Conservation (phyloP, 2,113 vertebrate species). For the Dromas ardeola region DNA sequence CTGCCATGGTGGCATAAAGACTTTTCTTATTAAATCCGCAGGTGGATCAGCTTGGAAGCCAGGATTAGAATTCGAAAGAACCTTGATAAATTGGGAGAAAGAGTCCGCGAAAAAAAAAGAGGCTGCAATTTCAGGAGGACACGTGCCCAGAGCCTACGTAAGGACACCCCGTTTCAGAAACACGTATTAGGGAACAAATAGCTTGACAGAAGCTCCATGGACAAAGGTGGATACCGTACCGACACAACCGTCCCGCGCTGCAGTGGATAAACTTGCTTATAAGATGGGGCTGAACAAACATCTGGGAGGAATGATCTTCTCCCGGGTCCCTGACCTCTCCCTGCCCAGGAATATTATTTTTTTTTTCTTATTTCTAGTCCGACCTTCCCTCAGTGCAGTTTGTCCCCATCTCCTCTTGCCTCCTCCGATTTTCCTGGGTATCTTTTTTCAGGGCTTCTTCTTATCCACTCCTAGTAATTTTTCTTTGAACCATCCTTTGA, state of each 20-base stretch:
- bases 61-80: not conserved
- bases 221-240: not conserved
- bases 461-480: not conserved
- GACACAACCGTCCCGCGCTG: not conserved
- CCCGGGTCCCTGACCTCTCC: not conserved
- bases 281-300: not conserved
- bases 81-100: not conserved
- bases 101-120: not conserved
- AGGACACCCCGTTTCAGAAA: not conserved
- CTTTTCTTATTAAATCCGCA: not conserved
- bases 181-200: not conserved
- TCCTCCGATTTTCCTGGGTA: not conserved
- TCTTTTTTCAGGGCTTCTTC: not conserved
- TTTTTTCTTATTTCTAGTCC: not conserved
- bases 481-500: not conserved
- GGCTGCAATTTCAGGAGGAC: not conserved
- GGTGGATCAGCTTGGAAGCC: not conserved
- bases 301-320: not conserved
- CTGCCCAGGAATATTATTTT: not conserved
- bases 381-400: not conserved
- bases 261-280: no score
- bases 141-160: rapidly evolving
- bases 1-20: not conserved
- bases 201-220: not conserved
- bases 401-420: not conserved